These are phyloP conservation scores for Heliconius melpomene DNA, from an alignment of 1,140 invertebrate species.

Conservation along the genomic window DNA sequence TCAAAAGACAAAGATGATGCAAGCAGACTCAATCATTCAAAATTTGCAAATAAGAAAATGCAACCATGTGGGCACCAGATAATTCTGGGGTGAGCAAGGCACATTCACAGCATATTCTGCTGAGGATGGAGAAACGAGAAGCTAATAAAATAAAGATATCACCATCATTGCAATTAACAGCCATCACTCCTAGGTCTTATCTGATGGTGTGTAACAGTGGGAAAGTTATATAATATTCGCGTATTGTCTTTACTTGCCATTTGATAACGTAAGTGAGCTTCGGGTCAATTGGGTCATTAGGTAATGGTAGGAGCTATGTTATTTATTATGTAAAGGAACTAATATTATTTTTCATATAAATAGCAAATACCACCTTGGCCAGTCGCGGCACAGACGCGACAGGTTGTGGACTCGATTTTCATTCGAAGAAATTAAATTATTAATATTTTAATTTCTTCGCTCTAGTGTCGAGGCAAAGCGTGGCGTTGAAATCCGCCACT, in stretches of 20 bases:
- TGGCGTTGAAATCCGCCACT: too few species aligned
- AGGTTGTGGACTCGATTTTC: too few species aligned
- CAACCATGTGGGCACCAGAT: too few species aligned
- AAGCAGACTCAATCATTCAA: neutral
- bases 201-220: constrained; percentile 27
- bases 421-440: too few species aligned
- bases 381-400: too few species aligned
- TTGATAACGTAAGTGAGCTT: constrained; percentile 1
- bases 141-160: neutral
- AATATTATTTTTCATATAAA: neutral
- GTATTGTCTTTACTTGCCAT: constrained; percentile 10
- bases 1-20: constrained; percentile 27
- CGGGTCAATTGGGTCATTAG: neutral
- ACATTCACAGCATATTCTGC: too few species aligned
- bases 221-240: constrained; percentile 18
- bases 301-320: neutral
- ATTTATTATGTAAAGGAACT: neutral
- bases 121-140: neutral
- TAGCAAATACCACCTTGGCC: neutral
- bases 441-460: too few species aligned
- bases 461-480: too few species aligned
- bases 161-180: constrained; percentile 25
- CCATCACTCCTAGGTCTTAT: constrained; percentile 14
- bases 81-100: too few species aligned
- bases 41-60: too few species aligned